Evolutionary conservation across 2,888 invertebrate genomes (phyloP).

Genomic region (Campoplex nolae): DNA sequence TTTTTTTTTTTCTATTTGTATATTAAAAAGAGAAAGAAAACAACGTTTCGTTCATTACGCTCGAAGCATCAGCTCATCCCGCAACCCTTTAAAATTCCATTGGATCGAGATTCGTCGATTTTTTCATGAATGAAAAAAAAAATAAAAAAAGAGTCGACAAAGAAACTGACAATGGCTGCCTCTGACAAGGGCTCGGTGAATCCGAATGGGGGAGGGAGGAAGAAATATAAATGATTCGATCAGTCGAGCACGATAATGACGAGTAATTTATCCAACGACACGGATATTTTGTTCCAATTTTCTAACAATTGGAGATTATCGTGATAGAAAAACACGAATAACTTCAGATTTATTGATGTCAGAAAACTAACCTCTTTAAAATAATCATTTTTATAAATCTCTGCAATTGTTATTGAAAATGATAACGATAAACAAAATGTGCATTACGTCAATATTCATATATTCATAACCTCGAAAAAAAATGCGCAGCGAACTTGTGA

Average conservation of each 20-base stretch:
- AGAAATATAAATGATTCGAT: conserved; percentile 62
- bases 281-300: conserved; percentile 28
- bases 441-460: too few relatives aligned
- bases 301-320: conserved; percentile 15
- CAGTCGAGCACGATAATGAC: conserved; percentile 70
- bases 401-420: neutral
- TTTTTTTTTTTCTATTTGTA: neutral
- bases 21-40: conserved; percentile 15
- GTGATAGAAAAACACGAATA: neutral
- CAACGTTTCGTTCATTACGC: conserved; percentile 41
- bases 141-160: conserved; percentile 47
- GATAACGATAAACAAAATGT: neutral
- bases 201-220: conserved; percentile 41
- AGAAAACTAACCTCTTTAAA: neutral
- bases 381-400: neutral
- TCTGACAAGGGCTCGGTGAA: conserved; percentile 37
- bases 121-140: conserved; percentile 12
- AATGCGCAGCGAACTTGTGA: neutral
- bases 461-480: neutral
- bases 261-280: conserved; percentile 45
- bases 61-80: conserved; percentile 27
- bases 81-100: conserved; percentile 44
- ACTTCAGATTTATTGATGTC: neutral
- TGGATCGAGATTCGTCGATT: neutral
- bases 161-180: conserved; percentile 32